Evolutionary conservation across 1,140 invertebrate species (phyloP).

Genomic region (Mylabris phalerata): DNA sequence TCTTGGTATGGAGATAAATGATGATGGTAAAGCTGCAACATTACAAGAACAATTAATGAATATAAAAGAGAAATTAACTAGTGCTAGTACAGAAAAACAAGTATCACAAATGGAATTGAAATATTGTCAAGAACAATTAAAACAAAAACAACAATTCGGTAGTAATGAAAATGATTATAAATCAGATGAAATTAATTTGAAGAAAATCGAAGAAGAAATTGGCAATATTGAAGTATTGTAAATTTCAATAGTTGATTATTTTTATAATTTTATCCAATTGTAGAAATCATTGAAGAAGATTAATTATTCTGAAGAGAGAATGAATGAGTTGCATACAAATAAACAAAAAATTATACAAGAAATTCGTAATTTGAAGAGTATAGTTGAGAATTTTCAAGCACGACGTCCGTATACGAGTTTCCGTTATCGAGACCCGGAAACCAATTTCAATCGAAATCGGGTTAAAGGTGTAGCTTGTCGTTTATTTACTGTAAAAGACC

Average conservation of each 20-base stretch:
- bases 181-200: slow-evolving; percentile 60
- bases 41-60: slow-evolving; percentile 83
- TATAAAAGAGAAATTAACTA: slow-evolving; percentile 74
- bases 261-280: background rate
- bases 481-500: slow-evolving; percentile 50
- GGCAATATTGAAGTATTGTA: no score
- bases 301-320: background rate
- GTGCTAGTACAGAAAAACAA: slow-evolving; percentile 41
- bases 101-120: slow-evolving; percentile 57
- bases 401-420: slow-evolving; percentile 65
- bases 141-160: slow-evolving; percentile 62
- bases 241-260: no score
- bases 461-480: slow-evolving; percentile 70
- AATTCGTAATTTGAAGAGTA: no score
- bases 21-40: slow-evolving; percentile 76
- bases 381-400: slow-evolving; percentile 54
- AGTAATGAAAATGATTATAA: slow-evolving; percentile 65
- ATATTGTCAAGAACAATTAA: slow-evolving; percentile 62
- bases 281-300: background rate
- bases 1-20: slow-evolving; percentile 70
- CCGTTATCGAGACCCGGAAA: slow-evolving; percentile 66
- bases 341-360: no score
- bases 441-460: slow-evolving; percentile 66
- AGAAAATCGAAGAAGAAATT: slow-evolving; percentile 53
- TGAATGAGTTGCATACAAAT: no score